Conservation (phyloP, 2,888 invertebrate species). For the Catocala nupta region DNA sequence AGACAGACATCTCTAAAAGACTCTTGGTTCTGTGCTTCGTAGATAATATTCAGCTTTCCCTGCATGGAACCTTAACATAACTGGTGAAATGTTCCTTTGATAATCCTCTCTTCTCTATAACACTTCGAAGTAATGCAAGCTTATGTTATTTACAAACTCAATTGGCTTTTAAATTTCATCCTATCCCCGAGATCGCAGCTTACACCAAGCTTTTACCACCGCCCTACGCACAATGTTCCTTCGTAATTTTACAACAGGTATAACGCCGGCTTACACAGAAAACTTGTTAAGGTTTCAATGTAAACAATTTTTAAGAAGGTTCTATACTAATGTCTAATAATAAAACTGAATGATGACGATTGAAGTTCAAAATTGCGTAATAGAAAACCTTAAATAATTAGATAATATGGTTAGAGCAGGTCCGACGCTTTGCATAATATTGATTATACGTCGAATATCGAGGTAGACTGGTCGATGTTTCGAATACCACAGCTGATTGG, state of each 20-base stretch:
- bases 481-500: no score
- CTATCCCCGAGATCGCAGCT: slow-evolving; percentile 21
- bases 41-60: no score
- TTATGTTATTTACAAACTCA: neutral
- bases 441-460: no score
- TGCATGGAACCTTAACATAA: no score
- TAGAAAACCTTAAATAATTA: neutral
- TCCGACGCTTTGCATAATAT: no score
- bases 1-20: no score
- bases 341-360: neutral
- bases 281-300: slow-evolving; percentile 30
- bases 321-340: neutral
- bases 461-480: no score
- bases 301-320: neutral
- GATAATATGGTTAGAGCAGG: neutral
- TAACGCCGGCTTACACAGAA: slow-evolving; percentile 25
- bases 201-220: slow-evolving; percentile 17
- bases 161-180: slow-evolving; percentile 20
- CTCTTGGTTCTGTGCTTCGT: no score
- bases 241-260: slow-evolving; percentile 28
- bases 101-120: no score
- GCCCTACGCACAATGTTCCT: slow-evolving; percentile 20
- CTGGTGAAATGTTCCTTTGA: no score
- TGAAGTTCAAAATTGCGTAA: slow-evolving; percentile 9
- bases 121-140: no score